These are phyloP conservation scores for Liparis tanakae DNA, from an alignment of 2,797 vertebrate species.

Conservation along the genomic window DNA sequence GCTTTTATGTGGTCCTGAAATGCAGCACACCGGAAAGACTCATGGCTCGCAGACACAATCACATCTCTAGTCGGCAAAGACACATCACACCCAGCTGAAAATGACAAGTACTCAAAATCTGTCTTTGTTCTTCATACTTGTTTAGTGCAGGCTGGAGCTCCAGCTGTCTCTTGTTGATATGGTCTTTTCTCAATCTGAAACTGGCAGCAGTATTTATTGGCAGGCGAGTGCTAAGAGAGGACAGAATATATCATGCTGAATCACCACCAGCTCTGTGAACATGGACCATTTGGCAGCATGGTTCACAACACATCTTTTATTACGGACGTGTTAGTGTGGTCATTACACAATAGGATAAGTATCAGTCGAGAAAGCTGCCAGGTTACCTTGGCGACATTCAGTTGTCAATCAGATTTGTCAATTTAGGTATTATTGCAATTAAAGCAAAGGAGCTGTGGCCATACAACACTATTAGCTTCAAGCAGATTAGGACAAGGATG, in stretches of 20 bases:
- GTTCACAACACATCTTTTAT: constrained; percentile 21
- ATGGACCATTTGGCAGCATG: constrained; percentile 32
- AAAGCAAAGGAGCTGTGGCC: constrained; percentile 15
- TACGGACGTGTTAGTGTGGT: background rate
- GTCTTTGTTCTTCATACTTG: constrained; percentile 57
- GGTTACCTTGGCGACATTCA: constrained; percentile 15
- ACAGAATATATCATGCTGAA: constrained; percentile 52
- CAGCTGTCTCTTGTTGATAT: constrained; percentile 66
- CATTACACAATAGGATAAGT: constrained; percentile 21
- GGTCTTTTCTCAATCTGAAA: constrained; percentile 50
- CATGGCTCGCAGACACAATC: constrained; percentile 44
- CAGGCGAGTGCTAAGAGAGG: constrained; percentile 26
- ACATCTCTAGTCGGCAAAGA: constrained; percentile 47
- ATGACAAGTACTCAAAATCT: constrained; percentile 60
- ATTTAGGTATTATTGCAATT: constrained; percentile 31
- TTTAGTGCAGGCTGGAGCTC: constrained; percentile 45
- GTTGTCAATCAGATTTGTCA: constrained; percentile 15
- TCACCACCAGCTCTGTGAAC: constrained; percentile 50
- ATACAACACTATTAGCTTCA: constrained; percentile 3
- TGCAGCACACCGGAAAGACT: constrained; percentile 25
- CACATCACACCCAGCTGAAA: constrained; percentile 62
- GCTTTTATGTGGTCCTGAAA: constrained; percentile 42
- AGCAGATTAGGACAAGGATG: constrained; percentile 14
- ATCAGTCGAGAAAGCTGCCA: constrained; percentile 1
- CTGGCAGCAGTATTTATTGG: constrained; percentile 43